A percentile compares a stretch with the other conserved stretches of the same genome.
phyloP scores from a whole-genome alignment of 2,113 vertebrate species.

The Equus quagga region DNA sequence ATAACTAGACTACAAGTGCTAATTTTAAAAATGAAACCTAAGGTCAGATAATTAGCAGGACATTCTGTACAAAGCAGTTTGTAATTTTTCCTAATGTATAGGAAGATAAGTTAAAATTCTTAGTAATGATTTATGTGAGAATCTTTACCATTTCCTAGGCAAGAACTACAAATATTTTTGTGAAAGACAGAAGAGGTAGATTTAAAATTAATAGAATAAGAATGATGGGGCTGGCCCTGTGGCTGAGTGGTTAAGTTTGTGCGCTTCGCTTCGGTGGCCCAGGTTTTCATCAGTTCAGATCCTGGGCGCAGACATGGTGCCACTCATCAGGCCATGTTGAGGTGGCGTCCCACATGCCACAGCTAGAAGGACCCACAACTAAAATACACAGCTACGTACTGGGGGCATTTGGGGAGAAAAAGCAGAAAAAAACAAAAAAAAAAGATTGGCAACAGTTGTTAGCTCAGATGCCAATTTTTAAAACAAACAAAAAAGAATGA shows the following conservation, averaged over 20 bases:
- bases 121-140: constrained; percentile 30
- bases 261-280: too few species aligned
- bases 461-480: too few species aligned
- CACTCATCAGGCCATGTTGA: too few species aligned
- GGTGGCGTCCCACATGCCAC: too few species aligned
- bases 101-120: constrained; percentile 41
- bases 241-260: too few species aligned
- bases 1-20: not conserved
- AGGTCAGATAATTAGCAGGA: constrained; percentile 17
- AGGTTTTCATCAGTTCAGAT: too few species aligned
- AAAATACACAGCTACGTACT: too few species aligned
- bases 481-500: not conserved
- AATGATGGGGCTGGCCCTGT: not conserved
- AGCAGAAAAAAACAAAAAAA: too few species aligned
- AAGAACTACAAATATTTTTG: constrained; percentile 32
- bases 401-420: too few species aligned
- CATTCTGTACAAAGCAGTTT: not conserved
- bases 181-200: constrained; percentile 2
- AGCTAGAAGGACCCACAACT: too few species aligned
- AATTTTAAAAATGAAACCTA: constrained; percentile 36
- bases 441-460: too few species aligned
- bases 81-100: constrained; percentile 30
- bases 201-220: constrained; percentile 51
- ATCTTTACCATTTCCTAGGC: not conserved
- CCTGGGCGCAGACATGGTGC: too few species aligned